Base-by-base conservation (phyloP, 2,888 invertebrate species). In the Aradus depressus region DNA sequence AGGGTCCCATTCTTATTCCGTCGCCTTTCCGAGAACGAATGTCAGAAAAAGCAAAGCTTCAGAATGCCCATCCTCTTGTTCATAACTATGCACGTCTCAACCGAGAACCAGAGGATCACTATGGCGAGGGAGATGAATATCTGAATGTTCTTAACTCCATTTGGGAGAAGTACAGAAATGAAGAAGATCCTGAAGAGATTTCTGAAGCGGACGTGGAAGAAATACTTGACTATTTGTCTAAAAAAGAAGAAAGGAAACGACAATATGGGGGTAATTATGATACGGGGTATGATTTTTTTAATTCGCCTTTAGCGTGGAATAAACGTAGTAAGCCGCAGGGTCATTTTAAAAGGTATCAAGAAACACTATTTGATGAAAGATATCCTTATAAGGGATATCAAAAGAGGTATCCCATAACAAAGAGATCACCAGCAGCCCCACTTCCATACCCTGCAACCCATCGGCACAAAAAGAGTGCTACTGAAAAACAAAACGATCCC, bases 101-200 rank as follows among this genome's bases (percentile, higher is more conserved):
- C 18, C 42, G 54, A 19, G 51, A 57, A 25, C 31, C 43, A 19
- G 53, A 54, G 14, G 52, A 51, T 23, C 39, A 32, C 32, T 42
- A 48, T n/a, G 63, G 61, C 19, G 62, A 61, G 23, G 32, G 72
- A 57, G 71, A 70, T 50, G 73, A 75, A 58, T 77, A 77, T 59
- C 70, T 74, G 4, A 66, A 74, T 38, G 66, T 76, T 18, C 62
- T 79, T 39, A 70, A 72, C 48, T 71, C 75, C 57, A 66, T 77
- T 8, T 77, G 75, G 73, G 72, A 74, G 25, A 75, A 75, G 62
- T 76, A 76, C 60, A 72, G 73, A 62, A 70, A 68, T 44, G 67
- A 69, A 47, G 47, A 53, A 5, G 60, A 62, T 26, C 56, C 60
- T 18, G 62, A 62, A 39, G 58, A 62, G 12, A 49, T 63, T 2